These are phyloP conservation scores for Mixornis gularis DNA, from an alignment of 2,113 vertebrate species.

Conservation along the genomic window DNA sequence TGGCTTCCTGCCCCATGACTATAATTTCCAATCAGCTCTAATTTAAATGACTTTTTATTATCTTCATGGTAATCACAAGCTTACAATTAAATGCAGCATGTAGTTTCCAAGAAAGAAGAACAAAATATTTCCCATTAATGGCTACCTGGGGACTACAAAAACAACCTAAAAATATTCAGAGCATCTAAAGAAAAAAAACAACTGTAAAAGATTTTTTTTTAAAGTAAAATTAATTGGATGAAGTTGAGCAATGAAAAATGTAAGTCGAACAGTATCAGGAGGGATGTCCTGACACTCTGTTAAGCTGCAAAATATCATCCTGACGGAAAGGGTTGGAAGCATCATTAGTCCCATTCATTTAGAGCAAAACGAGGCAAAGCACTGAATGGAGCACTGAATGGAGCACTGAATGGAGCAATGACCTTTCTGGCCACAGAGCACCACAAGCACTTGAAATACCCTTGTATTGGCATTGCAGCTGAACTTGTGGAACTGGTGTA, in stretches of 20 bases:
- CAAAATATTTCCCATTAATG: not conserved
- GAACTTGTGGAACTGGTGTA: not conserved
- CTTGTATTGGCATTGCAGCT: not conserved
- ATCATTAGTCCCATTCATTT: not conserved
- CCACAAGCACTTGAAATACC: not conserved
- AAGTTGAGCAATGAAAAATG: not conserved
- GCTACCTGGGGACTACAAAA: not conserved
- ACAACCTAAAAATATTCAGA: not conserved
- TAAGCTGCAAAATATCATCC: not conserved
- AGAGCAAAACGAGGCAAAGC: not conserved
- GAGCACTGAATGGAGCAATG: not conserved
- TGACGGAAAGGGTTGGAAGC: not conserved
- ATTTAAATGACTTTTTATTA: constrained; percentile 20
- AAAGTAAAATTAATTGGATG: not conserved
- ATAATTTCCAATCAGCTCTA: not conserved
- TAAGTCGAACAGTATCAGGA: not conserved
- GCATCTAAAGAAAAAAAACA: not conserved
- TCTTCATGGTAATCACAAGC: not conserved
- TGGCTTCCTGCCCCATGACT: not conserved
- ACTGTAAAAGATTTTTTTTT: not conserved
- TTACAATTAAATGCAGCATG: not conserved
- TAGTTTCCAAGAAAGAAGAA: not conserved
- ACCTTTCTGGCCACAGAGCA: not conserved
- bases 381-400: not conserved
- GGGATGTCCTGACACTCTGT: not conserved